phyloP scores from a whole-genome alignment of 2,888 invertebrate species.

The Cephus sareptanus region DNA sequence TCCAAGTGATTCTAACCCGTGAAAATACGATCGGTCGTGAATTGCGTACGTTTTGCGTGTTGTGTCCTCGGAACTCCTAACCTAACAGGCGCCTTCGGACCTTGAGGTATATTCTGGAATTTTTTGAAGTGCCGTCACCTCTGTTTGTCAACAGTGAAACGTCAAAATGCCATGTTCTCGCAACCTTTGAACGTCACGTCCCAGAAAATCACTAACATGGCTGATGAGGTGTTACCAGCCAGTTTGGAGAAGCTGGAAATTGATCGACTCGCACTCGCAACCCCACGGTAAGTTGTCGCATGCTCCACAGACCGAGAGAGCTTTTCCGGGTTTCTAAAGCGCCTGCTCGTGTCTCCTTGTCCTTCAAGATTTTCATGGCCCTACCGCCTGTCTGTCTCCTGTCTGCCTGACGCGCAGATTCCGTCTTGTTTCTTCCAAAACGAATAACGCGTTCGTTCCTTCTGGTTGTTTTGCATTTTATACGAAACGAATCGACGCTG shows the following conservation, averaged over 20 bases:
- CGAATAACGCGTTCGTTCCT: neutral
- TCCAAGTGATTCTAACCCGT: neutral
- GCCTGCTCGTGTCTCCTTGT: conserved; percentile 24
- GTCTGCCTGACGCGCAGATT: neutral
- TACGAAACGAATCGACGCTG: neutral
- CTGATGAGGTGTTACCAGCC: conserved; percentile 57
- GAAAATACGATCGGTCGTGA: conserved; percentile 5
- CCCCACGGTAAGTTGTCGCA: conserved; percentile 15
- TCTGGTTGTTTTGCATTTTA: neutral
- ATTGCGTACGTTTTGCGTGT: conserved; percentile 23
- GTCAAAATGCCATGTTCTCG: conserved; percentile 40
- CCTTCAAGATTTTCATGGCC: neutral
- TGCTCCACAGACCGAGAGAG: neutral
- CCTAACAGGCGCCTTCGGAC: neutral
- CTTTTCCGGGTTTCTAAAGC: conserved; percentile 22
- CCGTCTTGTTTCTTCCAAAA: neutral
- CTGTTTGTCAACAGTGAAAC: conserved; percentile 40
- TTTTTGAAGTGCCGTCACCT: conserved; percentile 27
- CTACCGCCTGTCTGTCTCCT: neutral
- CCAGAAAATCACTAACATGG: conserved; percentile 45
- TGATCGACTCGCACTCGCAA: conserved; percentile 39
- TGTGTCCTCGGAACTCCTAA: conserved; percentile 22
- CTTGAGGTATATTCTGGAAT: conserved; percentile 35
- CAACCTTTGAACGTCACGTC: conserved; percentile 24
- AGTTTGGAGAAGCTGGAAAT: conserved; percentile 59